These are phyloP conservation scores for Drosophila seguyi DNA, from an alignment of 1,140 invertebrate species.

Conservation along the genomic window DNA sequence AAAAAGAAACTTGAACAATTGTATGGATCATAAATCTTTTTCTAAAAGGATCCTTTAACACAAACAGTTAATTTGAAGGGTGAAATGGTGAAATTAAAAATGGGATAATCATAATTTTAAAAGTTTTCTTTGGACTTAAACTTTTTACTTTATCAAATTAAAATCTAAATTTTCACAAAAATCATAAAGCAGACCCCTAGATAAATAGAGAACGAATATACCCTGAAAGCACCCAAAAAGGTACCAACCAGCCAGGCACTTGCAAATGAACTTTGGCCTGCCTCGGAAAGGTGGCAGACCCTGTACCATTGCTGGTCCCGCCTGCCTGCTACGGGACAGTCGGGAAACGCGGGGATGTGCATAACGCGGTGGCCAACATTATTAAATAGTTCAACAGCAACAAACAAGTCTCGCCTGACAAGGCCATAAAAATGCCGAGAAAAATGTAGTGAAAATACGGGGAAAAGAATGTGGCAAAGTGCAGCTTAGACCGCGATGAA, in stretches of 20 bases:
- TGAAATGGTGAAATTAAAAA: no score
- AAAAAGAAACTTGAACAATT: neutral
- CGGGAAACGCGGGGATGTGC: slow-evolving; percentile 31
- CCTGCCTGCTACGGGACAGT: neutral
- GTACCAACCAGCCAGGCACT: slow-evolving; percentile 34
- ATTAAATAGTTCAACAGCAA: slow-evolving; percentile 77
- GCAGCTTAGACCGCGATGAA: slow-evolving; percentile 46
- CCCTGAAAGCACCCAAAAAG: neutral
- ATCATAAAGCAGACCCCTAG: neutral
- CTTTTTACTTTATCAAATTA: neutral
- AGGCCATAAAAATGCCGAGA: slow-evolving; percentile 38
- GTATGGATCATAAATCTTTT: neutral
- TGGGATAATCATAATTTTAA: no score
- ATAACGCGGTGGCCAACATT: slow-evolving; percentile 66
- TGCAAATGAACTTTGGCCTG: slow-evolving; percentile 57
- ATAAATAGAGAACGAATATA: slow-evolving; percentile 1
- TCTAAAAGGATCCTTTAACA: no score
- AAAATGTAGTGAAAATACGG: slow-evolving; percentile 32
- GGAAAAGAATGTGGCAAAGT: slow-evolving; percentile 47
- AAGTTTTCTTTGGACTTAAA: no score
- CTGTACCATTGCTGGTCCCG: slow-evolving; percentile 11
- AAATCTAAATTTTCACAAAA: neutral
- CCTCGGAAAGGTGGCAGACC: slow-evolving; percentile 15
- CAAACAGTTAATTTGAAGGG: no score
- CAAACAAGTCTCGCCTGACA: slow-evolving; percentile 67